These are phyloP conservation scores for Etheostoma nigrum DNA, from an alignment of 2,797 vertebrate genomes.

Conservation along the genomic window DNA sequence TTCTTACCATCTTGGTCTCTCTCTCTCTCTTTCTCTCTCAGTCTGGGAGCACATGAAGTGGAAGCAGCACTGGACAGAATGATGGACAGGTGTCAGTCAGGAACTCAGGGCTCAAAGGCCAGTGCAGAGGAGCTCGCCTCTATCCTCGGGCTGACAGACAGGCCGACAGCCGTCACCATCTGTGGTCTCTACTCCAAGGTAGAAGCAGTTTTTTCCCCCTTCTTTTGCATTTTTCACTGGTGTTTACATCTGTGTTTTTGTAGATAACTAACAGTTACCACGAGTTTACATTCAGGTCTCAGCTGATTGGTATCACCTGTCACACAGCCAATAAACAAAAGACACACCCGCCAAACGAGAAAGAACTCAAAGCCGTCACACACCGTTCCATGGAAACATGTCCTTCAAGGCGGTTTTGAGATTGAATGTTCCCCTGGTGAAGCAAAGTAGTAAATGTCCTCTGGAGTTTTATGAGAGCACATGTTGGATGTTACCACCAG, in stretches of 20 bases:
- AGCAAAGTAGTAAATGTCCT: not conserved
- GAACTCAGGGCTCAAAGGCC: conserved; percentile 32
- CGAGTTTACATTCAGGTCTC: too few species aligned
- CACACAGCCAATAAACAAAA: too few species aligned
- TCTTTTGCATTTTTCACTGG: not conserved
- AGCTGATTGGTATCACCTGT: too few species aligned
- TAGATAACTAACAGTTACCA: too few species aligned
- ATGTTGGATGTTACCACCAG: too few species aligned
- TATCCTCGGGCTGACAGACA: conserved; percentile 69
- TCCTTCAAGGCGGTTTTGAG: too few species aligned
- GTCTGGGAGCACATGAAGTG: conserved; percentile 60
- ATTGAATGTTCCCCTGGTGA: too few species aligned
- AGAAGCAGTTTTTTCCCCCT: not conserved
- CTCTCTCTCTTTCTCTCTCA: conserved; percentile 37
- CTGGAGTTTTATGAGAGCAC: too few species aligned
- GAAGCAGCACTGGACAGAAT: conserved; percentile 63
- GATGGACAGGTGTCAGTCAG: conserved; percentile 75
- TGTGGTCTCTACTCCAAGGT: conserved; percentile 82
- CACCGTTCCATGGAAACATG: too few species aligned
- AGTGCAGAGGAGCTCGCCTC: conserved; percentile 66
- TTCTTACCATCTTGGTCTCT: not conserved
- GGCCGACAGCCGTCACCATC: conserved; percentile 55
- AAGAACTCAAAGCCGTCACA: too few species aligned
- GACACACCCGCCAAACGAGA: too few species aligned
- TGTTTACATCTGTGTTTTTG: not conserved